Evolutionary conservation across 2,888 invertebrate species (phyloP).

Genomic region (Eugnorisma glareosa): DNA sequence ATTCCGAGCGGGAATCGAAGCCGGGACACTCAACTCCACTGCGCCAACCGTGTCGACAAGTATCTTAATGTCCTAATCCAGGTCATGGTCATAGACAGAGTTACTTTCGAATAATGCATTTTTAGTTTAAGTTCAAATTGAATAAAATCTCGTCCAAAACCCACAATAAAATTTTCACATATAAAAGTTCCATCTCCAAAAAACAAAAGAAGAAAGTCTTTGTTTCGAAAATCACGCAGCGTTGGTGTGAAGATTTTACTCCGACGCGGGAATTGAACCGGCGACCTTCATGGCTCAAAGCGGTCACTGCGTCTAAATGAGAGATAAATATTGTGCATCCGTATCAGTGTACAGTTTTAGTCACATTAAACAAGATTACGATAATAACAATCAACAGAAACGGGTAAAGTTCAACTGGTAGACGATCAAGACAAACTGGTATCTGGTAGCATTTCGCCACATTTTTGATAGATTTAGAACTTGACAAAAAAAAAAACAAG

Average conservation of each 20-base stretch:
- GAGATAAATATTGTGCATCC: slow-evolving; percentile 47
- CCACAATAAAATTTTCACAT: not conserved
- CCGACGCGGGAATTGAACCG: slow-evolving; percentile 52
- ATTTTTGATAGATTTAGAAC: not conserved
- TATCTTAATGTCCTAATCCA: not conserved
- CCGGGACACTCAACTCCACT: not conserved
- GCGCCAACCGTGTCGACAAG: not conserved
- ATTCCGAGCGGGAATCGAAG: not conserved
- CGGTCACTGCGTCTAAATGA: slow-evolving; percentile 51
- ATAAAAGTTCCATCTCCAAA: not conserved
- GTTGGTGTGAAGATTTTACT: slow-evolving; percentile 34
- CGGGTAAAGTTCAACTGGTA: not conserved
- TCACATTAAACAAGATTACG: slow-evolving; percentile 34
- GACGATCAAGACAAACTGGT: not conserved
- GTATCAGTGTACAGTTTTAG: slow-evolving; percentile 34
- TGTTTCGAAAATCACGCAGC: slow-evolving; percentile 45
- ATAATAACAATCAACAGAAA: slow-evolving; percentile 17
- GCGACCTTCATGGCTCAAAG: slow-evolving; percentile 54
- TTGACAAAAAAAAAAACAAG: too few relatives aligned
- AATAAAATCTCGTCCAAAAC: not conserved
- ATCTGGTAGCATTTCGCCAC: not conserved
- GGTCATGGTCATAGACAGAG: not conserved
- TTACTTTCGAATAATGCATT: slow-evolving; percentile 1
- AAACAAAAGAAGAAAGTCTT: slow-evolving; percentile 26
- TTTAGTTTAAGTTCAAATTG: not conserved